Conservation (phyloP, 2,888 invertebrate species). For the Vannuccia rotundouncinata region DNA sequence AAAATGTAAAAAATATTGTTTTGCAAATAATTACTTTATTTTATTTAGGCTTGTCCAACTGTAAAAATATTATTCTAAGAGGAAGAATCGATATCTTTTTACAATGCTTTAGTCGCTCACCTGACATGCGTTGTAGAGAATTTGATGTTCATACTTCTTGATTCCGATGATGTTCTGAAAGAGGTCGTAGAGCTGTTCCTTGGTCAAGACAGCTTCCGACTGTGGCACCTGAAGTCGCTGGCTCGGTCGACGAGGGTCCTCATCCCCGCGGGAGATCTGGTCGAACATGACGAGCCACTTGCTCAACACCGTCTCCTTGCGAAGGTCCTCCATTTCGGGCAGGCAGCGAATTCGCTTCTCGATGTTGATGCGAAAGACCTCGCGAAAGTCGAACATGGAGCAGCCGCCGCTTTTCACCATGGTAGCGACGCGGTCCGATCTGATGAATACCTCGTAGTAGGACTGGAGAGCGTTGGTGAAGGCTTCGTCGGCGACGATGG, state of each 20-base stretch:
- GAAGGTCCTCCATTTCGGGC: constrained; percentile 96
- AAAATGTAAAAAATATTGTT: not conserved
- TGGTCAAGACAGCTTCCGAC: constrained; percentile 80
- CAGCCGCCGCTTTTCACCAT: constrained; percentile 97
- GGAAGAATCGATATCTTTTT: too few relatives aligned
- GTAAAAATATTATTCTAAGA: too few relatives aligned
- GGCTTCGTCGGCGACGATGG: constrained; percentile 62
- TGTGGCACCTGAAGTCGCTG: constrained; percentile 63
- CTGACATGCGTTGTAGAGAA: constrained; percentile 94
- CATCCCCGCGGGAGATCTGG: constrained; percentile 72
- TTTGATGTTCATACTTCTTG: constrained; percentile 98
- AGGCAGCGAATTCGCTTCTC: constrained; percentile 94
- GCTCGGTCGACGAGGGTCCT: constrained; percentile 52
- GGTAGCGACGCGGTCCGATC: constrained; percentile 86
- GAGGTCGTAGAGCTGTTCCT: constrained; percentile 99
- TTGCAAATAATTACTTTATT: too few relatives aligned
- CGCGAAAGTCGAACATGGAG: constrained; percentile 94
- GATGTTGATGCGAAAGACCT: constrained; percentile 94
- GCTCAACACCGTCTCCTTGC: constrained; percentile 93
- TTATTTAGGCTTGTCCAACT: too few relatives aligned
- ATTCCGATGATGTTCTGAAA: constrained; percentile 96
- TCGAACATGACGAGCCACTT: constrained; percentile 98
- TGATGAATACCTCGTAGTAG: constrained; percentile 69
- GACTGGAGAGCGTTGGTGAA: constrained; percentile 97
- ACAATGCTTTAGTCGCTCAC: too few relatives aligned